Evolutionary conservation across 2,113 vertebrate species (phyloP), one percentile per base, ranked within the genome.

Genomic region (Muscicapa adusta): DNA sequence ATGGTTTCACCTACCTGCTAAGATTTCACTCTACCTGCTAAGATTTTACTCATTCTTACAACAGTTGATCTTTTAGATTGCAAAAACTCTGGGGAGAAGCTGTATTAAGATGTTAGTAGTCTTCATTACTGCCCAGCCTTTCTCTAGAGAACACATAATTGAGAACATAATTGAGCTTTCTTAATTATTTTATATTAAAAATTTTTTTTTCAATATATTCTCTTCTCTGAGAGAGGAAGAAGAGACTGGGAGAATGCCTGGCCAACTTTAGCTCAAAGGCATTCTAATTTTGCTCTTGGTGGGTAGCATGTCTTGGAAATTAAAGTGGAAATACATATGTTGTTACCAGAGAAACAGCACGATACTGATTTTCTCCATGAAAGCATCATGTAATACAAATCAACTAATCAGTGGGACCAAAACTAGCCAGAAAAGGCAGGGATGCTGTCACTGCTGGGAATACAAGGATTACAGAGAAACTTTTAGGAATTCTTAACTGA

Each of bases 121-220:
- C 93, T 93, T 95, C 94, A 94, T 95, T 94, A 95, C 38, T 26
- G 36, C 53, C 53, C 56, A 73, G 70, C 36, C 62, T 56, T 75
- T 79, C 68, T 76, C 58, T 82, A 83, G 88, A 88, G 83, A 89
- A 74, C 0, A 10, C 50, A 65, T 43, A 31, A 71, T 93, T n/a
- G n/a, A n/a, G n/a, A n/a, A 71, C 18, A 47, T 79, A 94, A 80
- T 47, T 82, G 79, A 90, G 56, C 62, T 76, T 86, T 89, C 77
- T 68, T 94, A 82, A 97, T 95, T 93, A 86, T 93, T 94, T 84
- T 81, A 85, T 57, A 85, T 57, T 28, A 81, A 53, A 83, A 42
- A 6, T 10, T 2, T 58, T 47, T 2, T 58, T 47, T 60, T 34
- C n/a, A n/a, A 31, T 73, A 78, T 50, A 66, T 80, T 57, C 24